These are phyloP conservation scores for Diplodus sargus DNA, from an alignment of 2,797 vertebrate species.

Conservation along the genomic window DNA sequence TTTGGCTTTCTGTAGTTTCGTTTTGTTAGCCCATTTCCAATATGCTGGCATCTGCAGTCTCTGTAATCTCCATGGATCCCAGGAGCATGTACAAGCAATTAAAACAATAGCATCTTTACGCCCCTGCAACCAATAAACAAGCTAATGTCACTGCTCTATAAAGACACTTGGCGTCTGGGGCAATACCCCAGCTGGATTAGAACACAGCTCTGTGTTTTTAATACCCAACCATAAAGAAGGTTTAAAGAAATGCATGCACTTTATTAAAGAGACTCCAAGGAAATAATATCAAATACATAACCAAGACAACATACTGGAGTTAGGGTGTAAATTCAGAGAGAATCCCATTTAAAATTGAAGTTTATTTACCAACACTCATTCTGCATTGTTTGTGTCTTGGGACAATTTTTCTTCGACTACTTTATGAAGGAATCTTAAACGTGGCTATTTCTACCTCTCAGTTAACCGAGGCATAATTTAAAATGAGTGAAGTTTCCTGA, in stretches of 20 bases:
- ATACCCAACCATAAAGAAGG: conserved; percentile 81
- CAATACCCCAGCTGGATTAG: conserved; percentile 84
- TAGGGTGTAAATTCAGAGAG: conserved; percentile 69
- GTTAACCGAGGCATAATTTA: conserved; percentile 21
- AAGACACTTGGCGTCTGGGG: conserved; percentile 84
- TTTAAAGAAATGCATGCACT: conserved; percentile 83
- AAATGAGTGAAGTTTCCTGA: conserved; percentile 1
- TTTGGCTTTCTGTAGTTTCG: conserved; percentile 77
- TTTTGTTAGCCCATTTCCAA: conserved; percentile 82
- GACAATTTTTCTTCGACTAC: conserved; percentile 44
- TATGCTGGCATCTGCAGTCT: conserved; percentile 86
- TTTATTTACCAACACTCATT: conserved; percentile 73
- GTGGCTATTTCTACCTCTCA: conserved; percentile 28
- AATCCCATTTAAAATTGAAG: conserved; percentile 69
- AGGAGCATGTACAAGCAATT: conserved; percentile 87
- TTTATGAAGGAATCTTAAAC: conserved; percentile 49
- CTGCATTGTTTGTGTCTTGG: conserved; percentile 53
- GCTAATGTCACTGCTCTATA: conserved; percentile 86
- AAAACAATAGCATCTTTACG: conserved; percentile 87
- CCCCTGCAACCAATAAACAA: conserved; percentile 89
- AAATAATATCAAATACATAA: conserved; percentile 86
- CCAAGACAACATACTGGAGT: conserved; percentile 71
- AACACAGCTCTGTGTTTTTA: conserved; percentile 79
- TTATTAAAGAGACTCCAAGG: conserved; percentile 84
- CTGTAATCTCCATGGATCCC: conserved; percentile 84